phyloP scores from a whole-genome alignment of 2,113 vertebrate genomes.

The Erinaceus europaeus region DNA sequence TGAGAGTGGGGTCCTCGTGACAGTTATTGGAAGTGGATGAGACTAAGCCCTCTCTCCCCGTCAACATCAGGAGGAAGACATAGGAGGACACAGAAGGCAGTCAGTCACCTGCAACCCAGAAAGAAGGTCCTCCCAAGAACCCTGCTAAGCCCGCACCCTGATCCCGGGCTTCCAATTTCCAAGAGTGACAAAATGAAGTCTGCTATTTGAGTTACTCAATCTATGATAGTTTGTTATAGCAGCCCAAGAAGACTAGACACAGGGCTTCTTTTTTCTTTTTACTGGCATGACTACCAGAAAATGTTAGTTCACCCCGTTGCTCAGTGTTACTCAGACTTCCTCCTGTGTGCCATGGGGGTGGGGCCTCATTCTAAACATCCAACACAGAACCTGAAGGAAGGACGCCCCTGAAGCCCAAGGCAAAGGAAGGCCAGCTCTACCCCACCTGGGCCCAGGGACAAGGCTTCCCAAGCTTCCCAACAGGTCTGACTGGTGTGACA shows the following conservation, averaged over 20 bases:
- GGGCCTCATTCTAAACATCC: background rate
- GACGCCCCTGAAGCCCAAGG: background rate
- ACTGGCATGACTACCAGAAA: background rate
- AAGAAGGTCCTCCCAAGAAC: background rate
- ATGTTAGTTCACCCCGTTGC: background rate
- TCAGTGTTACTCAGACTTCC: background rate
- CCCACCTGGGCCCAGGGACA: background rate
- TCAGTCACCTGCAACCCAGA: background rate
- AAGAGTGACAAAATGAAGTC: background rate
- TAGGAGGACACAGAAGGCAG: background rate
- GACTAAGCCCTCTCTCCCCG: background rate
- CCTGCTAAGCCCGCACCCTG: background rate
- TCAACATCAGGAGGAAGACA: background rate
- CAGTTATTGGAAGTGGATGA: background rate
- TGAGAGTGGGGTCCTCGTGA: background rate
- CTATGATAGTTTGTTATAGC: background rate
- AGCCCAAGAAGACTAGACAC: background rate
- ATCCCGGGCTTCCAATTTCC: background rate
- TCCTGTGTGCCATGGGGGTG: background rate
- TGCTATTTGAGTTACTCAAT: background rate
- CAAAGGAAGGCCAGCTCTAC: conserved; percentile 46
- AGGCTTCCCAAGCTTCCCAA: background rate
- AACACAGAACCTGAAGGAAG: background rate
- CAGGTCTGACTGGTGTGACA: background rate
- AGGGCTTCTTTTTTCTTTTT: background rate